Evolutionary conservation across 2,797 vertebrate species (phyloP).

Genomic region (Pogoniulus pusillus): DNA sequence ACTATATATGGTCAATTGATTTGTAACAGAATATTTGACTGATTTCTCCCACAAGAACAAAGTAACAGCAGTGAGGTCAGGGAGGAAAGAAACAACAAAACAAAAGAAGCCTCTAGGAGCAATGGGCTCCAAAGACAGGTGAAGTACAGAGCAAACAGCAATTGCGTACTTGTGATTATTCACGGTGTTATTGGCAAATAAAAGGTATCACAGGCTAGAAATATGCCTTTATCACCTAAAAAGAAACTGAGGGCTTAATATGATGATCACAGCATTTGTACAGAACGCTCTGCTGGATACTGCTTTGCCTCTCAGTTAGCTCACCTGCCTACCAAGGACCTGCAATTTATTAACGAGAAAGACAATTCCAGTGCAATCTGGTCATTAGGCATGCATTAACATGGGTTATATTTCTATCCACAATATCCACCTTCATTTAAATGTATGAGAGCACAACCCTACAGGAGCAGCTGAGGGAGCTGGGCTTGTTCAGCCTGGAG

Average conservation of each 20-base stretch:
- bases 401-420: not conserved
- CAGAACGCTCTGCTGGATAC: not conserved
- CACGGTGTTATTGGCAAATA: not conserved
- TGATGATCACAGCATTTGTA: not conserved
- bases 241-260: not conserved
- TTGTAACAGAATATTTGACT: not conserved
- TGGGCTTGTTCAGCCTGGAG: too few relatives aligned
- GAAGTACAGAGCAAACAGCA: not conserved
- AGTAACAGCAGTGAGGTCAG: not conserved
- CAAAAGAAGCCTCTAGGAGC: not conserved
- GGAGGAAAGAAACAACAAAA: rapidly evolving
- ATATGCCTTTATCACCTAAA: not conserved
- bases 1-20: not conserved
- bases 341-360: not conserved
- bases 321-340: not conserved
- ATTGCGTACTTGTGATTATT: not conserved
- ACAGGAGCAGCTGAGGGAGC: too few relatives aligned
- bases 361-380: not conserved
- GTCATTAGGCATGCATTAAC: not conserved
- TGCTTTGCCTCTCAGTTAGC: not conserved
- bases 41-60: not conserved
- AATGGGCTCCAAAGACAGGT: not conserved
- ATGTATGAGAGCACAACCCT: too few relatives aligned
- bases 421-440: not conserved
- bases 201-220: not conserved